Evolutionary conservation across 1,140 invertebrate species (phyloP).

Genomic region (Drosophila varians): DNA sequence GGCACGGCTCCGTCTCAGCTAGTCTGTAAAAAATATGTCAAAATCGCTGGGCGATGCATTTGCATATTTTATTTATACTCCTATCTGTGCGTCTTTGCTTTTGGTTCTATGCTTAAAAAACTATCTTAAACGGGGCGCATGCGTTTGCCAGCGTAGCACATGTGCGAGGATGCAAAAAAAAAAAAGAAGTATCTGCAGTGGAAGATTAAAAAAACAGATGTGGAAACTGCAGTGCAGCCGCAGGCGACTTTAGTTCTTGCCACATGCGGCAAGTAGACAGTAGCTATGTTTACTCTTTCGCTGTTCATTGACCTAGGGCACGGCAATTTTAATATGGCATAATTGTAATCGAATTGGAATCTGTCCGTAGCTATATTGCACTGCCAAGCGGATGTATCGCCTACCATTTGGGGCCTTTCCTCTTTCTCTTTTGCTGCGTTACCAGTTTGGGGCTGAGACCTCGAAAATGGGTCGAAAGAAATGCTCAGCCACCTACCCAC

Average conservation of each 20-base stretch:
- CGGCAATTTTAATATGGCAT: conserved; percentile 25
- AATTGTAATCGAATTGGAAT: conserved; percentile 32
- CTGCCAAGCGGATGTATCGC: conserved; percentile 34
- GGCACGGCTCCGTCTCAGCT: conserved; percentile 15
- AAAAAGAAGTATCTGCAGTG: not conserved
- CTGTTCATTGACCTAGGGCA: conserved; percentile 63
- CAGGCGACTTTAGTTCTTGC: conserved; percentile 47
- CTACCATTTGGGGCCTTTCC: conserved; percentile 52
- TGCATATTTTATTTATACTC: conserved; percentile 60
- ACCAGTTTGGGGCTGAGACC: conserved; percentile 48
- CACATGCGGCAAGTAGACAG: conserved; percentile 47
- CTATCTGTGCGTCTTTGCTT: conserved; percentile 34
- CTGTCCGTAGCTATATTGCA: conserved; percentile 10
- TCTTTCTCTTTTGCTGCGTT: conserved; percentile 24
- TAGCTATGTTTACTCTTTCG: conserved; percentile 37
- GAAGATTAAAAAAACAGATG: conserved; percentile 57
- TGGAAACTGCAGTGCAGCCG: conserved; percentile 48
- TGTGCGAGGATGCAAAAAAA: conserved; percentile 64
- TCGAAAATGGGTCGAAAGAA: conserved; percentile 42
- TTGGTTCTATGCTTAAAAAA: conserved; percentile 62
- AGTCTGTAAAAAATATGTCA: conserved; percentile 61
- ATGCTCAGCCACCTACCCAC: conserved; percentile 1
- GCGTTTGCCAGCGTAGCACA: conserved; percentile 57
- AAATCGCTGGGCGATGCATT: conserved; percentile 38
- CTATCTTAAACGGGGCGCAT: conserved; percentile 49